Base-by-base conservation (phyloP, 2,888 invertebrate species). In the Cremastinae sp. region DNA sequence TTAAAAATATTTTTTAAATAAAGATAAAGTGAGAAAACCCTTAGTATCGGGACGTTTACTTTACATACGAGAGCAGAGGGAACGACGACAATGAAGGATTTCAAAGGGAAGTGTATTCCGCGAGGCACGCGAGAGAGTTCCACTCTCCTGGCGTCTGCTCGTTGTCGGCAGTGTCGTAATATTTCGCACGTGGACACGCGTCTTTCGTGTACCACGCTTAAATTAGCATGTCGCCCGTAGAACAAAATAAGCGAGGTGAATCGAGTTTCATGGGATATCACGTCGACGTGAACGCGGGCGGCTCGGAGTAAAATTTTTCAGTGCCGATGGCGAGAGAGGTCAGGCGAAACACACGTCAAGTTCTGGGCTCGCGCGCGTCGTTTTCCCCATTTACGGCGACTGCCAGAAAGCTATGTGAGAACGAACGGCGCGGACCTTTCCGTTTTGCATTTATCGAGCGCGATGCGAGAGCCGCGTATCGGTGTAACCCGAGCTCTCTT, bases 371-470 rank as follows among this genome's bases (percentile, higher is more conserved):
- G 14, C 38, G 36, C 41, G 16, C 12, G 12, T 34, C 47, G 20
- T 9, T 36, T 4, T 10, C 38, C 38, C 58, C 12, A 18, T 41
- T 5, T 58, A n/a, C 20, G 2, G 20, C 43, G 9, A 2, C n/a
- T 36, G 5, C 16, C 16, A 1, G 36, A 14, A 41, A 49, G 28
- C 49, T 51, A 75, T 70, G 82, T 82, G 83, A 81, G 81, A 86
- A 84, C 83, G 84, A 82, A 80, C 76, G 76, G 70, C 69, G 78
- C 75, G 81, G 76, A 83, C 78, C 78, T 72, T 47, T 47, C 86
- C 86, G 81, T 80, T 87, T 87, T 84, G 85, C 86, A 87, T 86
- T 84, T 84, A 84, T 84, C 82, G 84, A 85, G 83, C 84, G 81
- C 68, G 72, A 47, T 8, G 47, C 41, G 47, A 18, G 49, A 28